Evolutionary conservation across 2,888 invertebrate genomes (phyloP).

Genomic region (Drosophila peninsularis): DNA sequence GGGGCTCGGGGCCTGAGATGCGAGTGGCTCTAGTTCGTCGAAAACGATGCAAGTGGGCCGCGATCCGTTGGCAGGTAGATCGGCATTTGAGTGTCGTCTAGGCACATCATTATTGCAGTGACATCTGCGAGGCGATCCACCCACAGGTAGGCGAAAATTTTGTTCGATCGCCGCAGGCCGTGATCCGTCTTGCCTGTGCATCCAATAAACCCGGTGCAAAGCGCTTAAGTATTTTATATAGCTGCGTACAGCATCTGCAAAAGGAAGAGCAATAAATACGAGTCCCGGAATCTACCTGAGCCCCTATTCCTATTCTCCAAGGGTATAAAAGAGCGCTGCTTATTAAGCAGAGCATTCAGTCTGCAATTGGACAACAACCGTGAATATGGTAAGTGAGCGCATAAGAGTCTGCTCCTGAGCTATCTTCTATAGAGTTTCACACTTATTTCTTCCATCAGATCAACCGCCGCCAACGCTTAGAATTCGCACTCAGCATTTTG

Average conservation of each 20-base stretch:
- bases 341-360: slow-evolving; percentile 38
- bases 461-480: slow-evolving; percentile 64
- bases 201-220: slow-evolving; percentile 2
- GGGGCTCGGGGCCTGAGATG: too few species aligned
- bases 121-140: slow-evolving; percentile 32
- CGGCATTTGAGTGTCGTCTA: background rate
- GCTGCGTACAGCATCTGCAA: slow-evolving; percentile 46
- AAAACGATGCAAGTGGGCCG: slow-evolving; percentile 24
- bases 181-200: background rate
- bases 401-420: rapidly evolving
- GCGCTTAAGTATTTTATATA: slow-evolving; percentile 2
- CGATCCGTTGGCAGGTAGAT: background rate
- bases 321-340: slow-evolving; percentile 47
- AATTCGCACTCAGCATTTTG: slow-evolving; percentile 58
- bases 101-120: background rate
- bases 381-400: slow-evolving; percentile 55
- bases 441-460: slow-evolving; percentile 21
- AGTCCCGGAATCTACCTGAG: slow-evolving; percentile 35
- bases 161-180: background rate
- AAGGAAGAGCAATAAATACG: slow-evolving; percentile 21
- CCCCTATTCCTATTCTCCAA: background rate
- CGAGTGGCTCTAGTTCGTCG: slow-evolving; percentile 18
- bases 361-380: slow-evolving; percentile 41
- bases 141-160: slow-evolving; percentile 45
- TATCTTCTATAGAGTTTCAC: background rate